phyloP scores from a whole-genome alignment of 1,140 invertebrate genomes.

The Drosophila obscura region DNA sequence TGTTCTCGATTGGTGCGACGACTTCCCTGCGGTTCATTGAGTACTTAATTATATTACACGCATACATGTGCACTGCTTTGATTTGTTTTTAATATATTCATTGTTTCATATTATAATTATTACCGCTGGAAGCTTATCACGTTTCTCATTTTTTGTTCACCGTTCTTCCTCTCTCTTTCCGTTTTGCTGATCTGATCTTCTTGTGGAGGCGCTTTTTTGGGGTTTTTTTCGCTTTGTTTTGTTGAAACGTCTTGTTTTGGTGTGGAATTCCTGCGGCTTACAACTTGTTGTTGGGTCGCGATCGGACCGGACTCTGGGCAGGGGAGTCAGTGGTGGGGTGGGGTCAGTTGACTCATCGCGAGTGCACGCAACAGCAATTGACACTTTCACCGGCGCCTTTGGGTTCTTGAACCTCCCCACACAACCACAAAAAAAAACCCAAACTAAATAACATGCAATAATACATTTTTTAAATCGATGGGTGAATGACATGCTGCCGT shows the following conservation, averaged over 20 bases:
- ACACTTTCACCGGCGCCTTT: slow-evolving; percentile 53
- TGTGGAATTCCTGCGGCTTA: slow-evolving; percentile 49
- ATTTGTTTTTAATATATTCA: slow-evolving; percentile 48
- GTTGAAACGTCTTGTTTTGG: slow-evolving; percentile 16
- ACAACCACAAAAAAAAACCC: slow-evolving; percentile 5
- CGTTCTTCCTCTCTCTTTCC: not conserved
- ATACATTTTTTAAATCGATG: slow-evolving; percentile 22
- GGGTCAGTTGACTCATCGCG: slow-evolving; percentile 47
- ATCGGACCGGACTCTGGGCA: not conserved
- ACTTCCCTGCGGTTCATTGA: slow-evolving; percentile 74
- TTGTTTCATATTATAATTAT: slow-evolving; percentile 27
- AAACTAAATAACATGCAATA: slow-evolving; percentile 1
- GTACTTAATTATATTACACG: slow-evolving; percentile 71
- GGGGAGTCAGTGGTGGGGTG: not conserved
- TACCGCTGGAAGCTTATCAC: slow-evolving; percentile 58
- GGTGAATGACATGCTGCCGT: not conserved
- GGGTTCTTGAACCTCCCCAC: slow-evolving; percentile 43
- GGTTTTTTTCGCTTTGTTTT: slow-evolving; percentile 8
- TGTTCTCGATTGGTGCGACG: slow-evolving; percentile 2
- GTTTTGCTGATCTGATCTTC: no score
- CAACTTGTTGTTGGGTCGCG: slow-evolving; percentile 1
- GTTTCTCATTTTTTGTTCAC: slow-evolving; percentile 51
- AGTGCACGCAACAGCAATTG: slow-evolving; percentile 39
- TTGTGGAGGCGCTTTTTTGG: no score
- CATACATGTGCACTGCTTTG: slow-evolving; percentile 23